These are phyloP conservation scores for Ara ararauna DNA, from an alignment of 2,797 vertebrate genomes.

Conservation along the genomic window DNA sequence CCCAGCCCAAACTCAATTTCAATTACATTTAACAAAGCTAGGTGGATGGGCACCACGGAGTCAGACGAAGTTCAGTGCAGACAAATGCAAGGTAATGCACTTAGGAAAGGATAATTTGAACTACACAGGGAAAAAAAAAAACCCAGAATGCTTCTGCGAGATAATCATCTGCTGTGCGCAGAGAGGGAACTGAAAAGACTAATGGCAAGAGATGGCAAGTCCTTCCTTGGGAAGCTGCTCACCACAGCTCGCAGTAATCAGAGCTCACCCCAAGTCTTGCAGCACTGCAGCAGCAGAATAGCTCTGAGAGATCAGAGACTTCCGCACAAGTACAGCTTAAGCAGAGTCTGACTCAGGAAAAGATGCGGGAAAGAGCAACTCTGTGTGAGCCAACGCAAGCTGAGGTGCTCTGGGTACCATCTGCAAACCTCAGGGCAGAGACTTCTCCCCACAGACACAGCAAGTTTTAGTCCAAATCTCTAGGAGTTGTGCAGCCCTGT, in stretches of 20 bases:
- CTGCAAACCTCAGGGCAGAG: neutral
- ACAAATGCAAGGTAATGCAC: slow-evolving; percentile 66
- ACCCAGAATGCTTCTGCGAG: slow-evolving; percentile 18
- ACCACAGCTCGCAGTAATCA: neutral
- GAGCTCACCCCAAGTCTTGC: slow-evolving; percentile 1
- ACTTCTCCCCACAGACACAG: fast-evolving
- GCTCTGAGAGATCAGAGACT: neutral
- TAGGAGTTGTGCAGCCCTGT: fast-evolving
- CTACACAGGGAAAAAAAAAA: neutral
- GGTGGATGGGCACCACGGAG: slow-evolving; percentile 50
- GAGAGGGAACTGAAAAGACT: slow-evolving; percentile 38
- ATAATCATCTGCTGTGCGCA: slow-evolving; percentile 57
- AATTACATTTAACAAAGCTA: slow-evolving; percentile 40
- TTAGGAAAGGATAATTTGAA: slow-evolving; percentile 61
- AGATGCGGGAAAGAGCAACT: neutral
- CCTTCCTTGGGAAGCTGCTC: slow-evolving; percentile 35
- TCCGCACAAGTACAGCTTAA: neutral
- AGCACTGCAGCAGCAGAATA: slow-evolving; percentile 3
- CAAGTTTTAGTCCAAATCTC: neutral
- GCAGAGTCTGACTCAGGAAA: neutral
- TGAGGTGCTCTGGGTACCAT: neutral
- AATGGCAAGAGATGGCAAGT: slow-evolving; percentile 22
- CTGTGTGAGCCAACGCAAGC: neutral
- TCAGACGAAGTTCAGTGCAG: slow-evolving; percentile 56
- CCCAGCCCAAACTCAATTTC: slow-evolving; percentile 47